A percentile compares a stretch with the other conserved stretches of the same genome.
These are phyloP conservation scores for Chiridota heheva DNA, from an alignment of 35 echinoderm and acorn worm species.

Conservation along the genomic window DNA sequence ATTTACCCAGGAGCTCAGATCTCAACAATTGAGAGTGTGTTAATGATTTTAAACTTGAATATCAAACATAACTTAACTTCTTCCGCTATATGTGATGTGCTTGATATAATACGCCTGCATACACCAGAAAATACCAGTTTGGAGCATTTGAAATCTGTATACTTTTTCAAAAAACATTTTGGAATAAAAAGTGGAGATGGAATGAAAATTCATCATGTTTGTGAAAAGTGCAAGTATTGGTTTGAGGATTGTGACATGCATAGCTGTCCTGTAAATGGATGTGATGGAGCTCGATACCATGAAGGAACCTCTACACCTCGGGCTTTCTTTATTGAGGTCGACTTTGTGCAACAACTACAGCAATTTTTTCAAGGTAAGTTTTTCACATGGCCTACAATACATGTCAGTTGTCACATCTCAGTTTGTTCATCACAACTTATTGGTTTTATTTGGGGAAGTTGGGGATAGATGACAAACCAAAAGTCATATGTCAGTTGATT, in stretches of 20 bases:
- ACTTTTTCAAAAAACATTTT: constrained; percentile 20
- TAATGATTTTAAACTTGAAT: constrained; percentile 20
- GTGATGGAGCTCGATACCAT: not conserved
- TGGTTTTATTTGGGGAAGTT: no score
- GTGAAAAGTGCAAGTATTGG: constrained; percentile 23
- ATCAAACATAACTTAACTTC: constrained; percentile 38
- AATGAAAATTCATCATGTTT: constrained; percentile 23
- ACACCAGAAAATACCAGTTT: not conserved
- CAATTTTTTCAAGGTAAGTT: constrained; percentile 5
- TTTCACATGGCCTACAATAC: no score
- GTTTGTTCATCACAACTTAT: no score
- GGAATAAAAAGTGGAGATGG: constrained; percentile 7
- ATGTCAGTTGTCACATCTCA: no score
- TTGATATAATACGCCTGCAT: constrained; percentile 19
- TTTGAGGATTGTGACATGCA: not conserved
- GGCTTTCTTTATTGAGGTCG: constrained; percentile 5
- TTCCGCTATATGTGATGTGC: constrained; percentile 21
- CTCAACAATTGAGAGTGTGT: constrained; percentile 2
- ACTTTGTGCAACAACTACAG: constrained; percentile 4
- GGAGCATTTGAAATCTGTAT: constrained; percentile 33
- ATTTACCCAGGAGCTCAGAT: constrained; percentile 21
- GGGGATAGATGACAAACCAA: no score
- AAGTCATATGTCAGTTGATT: no score
- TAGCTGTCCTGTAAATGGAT: constrained; percentile 18
- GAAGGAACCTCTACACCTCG: constrained; percentile 18